Evolutionary conservation across 2,888 invertebrate species (phyloP).

Genomic region (Tetragonisca angustula): DNA sequence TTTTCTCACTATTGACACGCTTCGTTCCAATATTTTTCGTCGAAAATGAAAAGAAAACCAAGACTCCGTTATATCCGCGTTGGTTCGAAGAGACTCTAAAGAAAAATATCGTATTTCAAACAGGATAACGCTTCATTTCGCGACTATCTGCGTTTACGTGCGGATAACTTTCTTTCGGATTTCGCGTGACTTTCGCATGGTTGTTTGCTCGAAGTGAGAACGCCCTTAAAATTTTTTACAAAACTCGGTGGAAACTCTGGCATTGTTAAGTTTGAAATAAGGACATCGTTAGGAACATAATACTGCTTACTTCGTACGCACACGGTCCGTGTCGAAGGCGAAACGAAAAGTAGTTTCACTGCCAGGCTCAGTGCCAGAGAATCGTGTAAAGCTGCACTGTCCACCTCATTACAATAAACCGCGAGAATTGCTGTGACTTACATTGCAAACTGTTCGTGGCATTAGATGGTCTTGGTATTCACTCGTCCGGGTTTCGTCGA

Average conservation of each 20-base stretch:
- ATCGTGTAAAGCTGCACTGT: constrained; percentile 73
- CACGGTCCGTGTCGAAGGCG: constrained; percentile 9
- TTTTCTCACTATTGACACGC: not conserved
- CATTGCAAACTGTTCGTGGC: constrained; percentile 64
- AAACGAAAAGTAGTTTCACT: constrained; percentile 68
- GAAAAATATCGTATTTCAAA: constrained; percentile 21
- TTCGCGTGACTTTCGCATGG: constrained; percentile 11
- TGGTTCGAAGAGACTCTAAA: not conserved
- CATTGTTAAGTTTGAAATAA: constrained; percentile 48
- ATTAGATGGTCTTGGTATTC: constrained; percentile 56
- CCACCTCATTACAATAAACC: constrained; percentile 76
- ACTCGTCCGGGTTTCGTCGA: not conserved
- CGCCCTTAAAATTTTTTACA: constrained; percentile 25
- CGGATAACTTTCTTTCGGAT: constrained; percentile 28
- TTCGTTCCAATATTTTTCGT: not conserved
- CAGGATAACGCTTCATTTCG: constrained; percentile 26
- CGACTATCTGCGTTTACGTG: constrained; percentile 19
- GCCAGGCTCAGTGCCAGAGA: constrained; percentile 76
- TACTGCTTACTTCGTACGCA: constrained; percentile 23
- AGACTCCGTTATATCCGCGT: not conserved
- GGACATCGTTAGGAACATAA: constrained; percentile 35
- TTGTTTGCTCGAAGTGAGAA: constrained; percentile 34
- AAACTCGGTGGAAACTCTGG: constrained; percentile 27
- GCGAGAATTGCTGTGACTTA: constrained; percentile 61
- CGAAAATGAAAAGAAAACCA: not conserved